Base-by-base conservation (phyloP, 2,797 vertebrate species). In the Tenualosa ilisha region DNA sequence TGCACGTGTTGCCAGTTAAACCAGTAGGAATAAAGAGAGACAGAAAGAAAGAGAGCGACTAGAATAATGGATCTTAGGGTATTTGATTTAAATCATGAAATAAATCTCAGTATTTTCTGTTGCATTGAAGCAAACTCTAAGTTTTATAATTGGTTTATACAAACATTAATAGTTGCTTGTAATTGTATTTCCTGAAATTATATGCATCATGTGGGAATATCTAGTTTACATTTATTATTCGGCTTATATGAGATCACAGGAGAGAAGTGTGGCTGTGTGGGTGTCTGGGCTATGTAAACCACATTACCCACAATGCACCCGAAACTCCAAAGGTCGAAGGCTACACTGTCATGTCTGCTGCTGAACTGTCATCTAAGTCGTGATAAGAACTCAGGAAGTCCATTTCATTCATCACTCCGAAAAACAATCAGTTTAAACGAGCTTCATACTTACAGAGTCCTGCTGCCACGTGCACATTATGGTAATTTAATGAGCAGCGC, bases 401-500 rank as follows among this genome's bases (percentile, higher is more conserved):
- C 1, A 46, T 79, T 43, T 20, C 40, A 46, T 15, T 43, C 1
- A 20, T 5, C 46, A 22, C 40, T 79, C 37, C 20, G 6, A 79
- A 46, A 11, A 22, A 46, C 72, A 13, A 79, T 43, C 22, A 22
- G 20, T 46, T 46, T 22, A 46, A 79, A 79, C 72, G 17, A 9
- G 17, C 6, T 46, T 46, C 40, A 79, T 20, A 22, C 17, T 46
- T 46, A 15, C 17, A 46, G 40, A 46, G 15, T 17, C 43, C 40
- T 79, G 72, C 20, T 46, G 20, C 22, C 40, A 43, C 22, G 43
- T 20, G 40, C 26, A 40, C 72, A 20, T 40, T 7, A n/a, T 75
- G 26, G 9, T 40, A 24, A 15, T 83, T 81, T 61, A 15, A 93
- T 92, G 92, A 89, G 85, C 83, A 63, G 83, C 54, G 40, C 40